These are phyloP conservation scores for Chrysocyon brachyurus DNA, from an alignment of 2,797 vertebrate genomes.

Conservation along the genomic window DNA sequence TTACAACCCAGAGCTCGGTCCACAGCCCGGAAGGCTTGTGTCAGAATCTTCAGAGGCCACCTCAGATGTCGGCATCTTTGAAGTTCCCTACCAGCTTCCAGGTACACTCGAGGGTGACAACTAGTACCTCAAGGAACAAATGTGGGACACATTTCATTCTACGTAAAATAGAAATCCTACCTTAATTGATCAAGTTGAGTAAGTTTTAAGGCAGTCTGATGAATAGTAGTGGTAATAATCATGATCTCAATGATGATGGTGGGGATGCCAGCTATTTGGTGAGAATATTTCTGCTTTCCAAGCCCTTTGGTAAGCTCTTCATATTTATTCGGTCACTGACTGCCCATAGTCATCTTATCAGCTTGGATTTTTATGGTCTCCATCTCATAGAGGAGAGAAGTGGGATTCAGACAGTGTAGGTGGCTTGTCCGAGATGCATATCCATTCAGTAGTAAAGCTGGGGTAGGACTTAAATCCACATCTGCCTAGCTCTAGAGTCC, in stretches of 20 bases:
- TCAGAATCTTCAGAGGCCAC: too few relatives aligned
- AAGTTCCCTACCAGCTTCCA: neutral
- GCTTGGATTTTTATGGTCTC: neutral
- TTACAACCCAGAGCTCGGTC: rapidly evolving
- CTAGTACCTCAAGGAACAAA: too few relatives aligned
- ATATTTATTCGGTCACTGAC: too few relatives aligned
- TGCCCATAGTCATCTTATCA: neutral
- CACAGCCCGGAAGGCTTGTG: rapidly evolving
- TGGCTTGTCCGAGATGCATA: neutral
- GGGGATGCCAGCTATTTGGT: neutral
- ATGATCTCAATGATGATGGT: too few relatives aligned
- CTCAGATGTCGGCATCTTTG: neutral
- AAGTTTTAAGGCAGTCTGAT: neutral
- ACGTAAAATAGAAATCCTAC: neutral
- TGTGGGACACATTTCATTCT: neutral
- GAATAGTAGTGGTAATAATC: neutral
- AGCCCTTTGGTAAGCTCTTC: neutral
- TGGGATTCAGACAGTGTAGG: neutral
- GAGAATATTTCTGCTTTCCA: neutral
- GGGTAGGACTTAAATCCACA: neutral
- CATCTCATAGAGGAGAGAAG: neutral
- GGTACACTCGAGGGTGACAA: neutral
- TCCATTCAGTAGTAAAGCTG: neutral
- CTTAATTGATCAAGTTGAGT: neutral
- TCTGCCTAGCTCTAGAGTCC: neutral